phyloP scores from a whole-genome alignment of 2,888 invertebrate genomes.

The Xiphydria camelus region DNA sequence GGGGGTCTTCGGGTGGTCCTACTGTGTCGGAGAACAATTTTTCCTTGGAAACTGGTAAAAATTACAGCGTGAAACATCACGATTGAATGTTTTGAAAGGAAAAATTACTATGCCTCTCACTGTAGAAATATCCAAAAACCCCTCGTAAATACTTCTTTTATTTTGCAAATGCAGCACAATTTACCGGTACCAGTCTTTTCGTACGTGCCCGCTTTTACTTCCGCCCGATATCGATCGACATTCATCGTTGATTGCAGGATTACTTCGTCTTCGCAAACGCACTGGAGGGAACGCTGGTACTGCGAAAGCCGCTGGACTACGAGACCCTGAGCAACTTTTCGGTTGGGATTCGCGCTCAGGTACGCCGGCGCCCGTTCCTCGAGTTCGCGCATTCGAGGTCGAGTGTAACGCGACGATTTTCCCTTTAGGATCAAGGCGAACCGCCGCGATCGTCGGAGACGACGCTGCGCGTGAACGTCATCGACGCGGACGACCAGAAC shows the following conservation, averaged over 20 bases:
- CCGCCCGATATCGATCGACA: no score
- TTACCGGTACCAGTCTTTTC: no score
- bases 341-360: slow-evolving; percentile 67
- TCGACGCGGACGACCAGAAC: slow-evolving; percentile 92
- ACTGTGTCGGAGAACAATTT: no score
- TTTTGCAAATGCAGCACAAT: no score
- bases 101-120: background rate
- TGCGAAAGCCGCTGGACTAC: slow-evolving; percentile 81
- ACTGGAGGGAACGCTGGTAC: slow-evolving; percentile 79
- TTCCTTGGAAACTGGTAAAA: no score
- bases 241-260: no score
- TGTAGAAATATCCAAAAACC: slow-evolving; percentile 10
- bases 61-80: no score
- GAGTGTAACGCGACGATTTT: background rate
- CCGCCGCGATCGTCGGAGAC: slow-evolving; percentile 80
- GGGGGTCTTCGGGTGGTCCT: no score
- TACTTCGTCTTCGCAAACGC: slow-evolving; percentile 84
- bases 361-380: no score
- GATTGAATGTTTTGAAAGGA: background rate
- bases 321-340: slow-evolving; percentile 79
- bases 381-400: no score
- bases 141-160: no score
- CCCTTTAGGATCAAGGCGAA: slow-evolving; percentile 74
- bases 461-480: slow-evolving; percentile 73
- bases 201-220: no score